These are phyloP conservation scores for Lutraria rhynchaena DNA, from an alignment of 1,140 invertebrate genomes.

Conservation along the genomic window DNA sequence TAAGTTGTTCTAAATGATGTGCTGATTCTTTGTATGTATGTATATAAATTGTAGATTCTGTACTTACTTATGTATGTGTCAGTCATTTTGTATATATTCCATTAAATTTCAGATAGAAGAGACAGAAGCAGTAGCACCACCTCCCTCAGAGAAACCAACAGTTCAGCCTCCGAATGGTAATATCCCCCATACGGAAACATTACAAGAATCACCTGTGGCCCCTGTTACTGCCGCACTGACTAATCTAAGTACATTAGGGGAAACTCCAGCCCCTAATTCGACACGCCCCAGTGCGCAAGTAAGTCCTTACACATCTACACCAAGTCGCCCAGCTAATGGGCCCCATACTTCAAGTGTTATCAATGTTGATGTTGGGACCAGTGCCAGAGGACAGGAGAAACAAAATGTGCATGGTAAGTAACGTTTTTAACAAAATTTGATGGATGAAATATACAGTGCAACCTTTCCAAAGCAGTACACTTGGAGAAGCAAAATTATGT, in stretches of 20 bases:
- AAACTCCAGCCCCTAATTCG: conserved; percentile 31
- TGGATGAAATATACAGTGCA: no score
- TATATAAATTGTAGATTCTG: no score
- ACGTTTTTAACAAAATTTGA: no score
- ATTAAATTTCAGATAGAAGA: conserved; percentile 69
- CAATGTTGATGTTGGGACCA: conserved; percentile 72
- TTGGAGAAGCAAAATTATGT: no score
- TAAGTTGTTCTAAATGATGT: no score
- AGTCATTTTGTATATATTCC: no score
- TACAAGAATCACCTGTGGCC: conserved; percentile 3
- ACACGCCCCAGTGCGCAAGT: conserved; percentile 72
- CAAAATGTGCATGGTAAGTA: conserved; percentile 5
- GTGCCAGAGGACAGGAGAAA: conserved; percentile 59
- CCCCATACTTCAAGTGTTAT: conserved; percentile 67
- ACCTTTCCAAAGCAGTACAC: no score
- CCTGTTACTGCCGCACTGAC: conserved; percentile 14
- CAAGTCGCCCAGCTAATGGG: conserved; percentile 17
- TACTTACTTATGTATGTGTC: no score
- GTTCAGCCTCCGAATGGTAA: conserved; percentile 12
- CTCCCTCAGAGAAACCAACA: not conserved
- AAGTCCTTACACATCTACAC: conserved; percentile 50
- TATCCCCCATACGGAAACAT: conserved; percentile 11
- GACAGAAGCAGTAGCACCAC: conserved; percentile 45
- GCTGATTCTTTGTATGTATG: no score
- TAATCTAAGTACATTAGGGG: conserved; percentile 50